Conservation (phyloP, 1,140 invertebrate genomes). For the Drosophila nigrodunni region DNA sequence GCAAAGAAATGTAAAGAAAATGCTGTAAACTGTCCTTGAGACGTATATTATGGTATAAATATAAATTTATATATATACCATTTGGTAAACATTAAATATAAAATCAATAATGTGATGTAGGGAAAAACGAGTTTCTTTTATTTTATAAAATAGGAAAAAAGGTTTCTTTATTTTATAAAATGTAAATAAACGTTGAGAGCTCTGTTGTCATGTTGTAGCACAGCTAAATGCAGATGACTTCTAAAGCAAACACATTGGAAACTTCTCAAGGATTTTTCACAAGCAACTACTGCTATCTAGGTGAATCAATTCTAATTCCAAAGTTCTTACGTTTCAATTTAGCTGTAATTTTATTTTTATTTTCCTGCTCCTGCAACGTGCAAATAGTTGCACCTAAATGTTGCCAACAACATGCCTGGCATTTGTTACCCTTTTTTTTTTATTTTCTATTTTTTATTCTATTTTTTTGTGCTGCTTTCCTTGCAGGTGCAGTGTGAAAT, state of each 20-base stretch:
- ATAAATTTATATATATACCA: too few species aligned
- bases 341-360: constrained; percentile 19
- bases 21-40: background rate
- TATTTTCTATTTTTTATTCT: background rate
- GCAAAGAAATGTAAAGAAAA: background rate
- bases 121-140: too few species aligned
- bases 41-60: too few species aligned
- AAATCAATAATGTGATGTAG: too few species aligned
- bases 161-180: too few species aligned
- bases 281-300: background rate
- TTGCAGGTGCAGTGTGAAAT: constrained; percentile 26
- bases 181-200: too few species aligned
- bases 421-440: background rate
- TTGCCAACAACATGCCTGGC: constrained; percentile 20
- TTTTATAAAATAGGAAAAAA: too few species aligned
- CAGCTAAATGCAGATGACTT: too few species aligned
- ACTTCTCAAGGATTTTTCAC: background rate
- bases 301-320: constrained; percentile 46
- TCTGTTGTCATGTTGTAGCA: too few species aligned
- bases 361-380: constrained; percentile 5
- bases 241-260: background rate
- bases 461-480: background rate
- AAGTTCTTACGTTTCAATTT: constrained; percentile 43
- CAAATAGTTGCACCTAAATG: constrained; percentile 30
- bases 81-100: too few species aligned